phyloP scores from a whole-genome alignment of 1,140 invertebrate genomes.

The Trinorchestia longiramus region DNA sequence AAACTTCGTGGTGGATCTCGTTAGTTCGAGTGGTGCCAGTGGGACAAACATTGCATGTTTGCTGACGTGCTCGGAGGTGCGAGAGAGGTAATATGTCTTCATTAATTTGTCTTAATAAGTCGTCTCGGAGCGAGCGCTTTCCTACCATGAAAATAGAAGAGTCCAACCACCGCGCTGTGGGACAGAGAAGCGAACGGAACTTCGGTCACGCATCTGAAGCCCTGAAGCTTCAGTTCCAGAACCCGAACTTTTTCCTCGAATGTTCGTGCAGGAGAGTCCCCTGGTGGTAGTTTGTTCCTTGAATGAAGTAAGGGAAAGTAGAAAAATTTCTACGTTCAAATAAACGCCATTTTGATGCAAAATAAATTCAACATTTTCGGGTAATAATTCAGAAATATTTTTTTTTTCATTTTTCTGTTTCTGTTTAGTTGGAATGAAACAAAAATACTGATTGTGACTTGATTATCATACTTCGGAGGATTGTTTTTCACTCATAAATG shows the following conservation, averaged over 20 bases:
- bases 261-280: neutral
- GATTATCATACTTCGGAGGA: no score
- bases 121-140: neutral
- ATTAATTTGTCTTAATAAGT: constrained; percentile 31
- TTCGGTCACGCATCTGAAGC: neutral
- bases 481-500: no score
- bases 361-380: neutral
- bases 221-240: neutral
- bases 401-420: no score
- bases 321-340: neutral
- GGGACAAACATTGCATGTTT: neutral
- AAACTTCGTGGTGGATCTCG: neutral
- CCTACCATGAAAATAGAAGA: neutral
- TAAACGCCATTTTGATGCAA: neutral
- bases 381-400: no score
- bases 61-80: constrained; percentile 3
- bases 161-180: neutral
- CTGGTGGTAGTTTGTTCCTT: neutral
- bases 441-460: no score
- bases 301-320: neutral
- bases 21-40: neutral
- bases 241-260: neutral
- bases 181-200: neutral
- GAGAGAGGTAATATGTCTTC: neutral
- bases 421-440: no score